Evolutionary conservation across 2,113 vertebrate species (phyloP).

Genomic region (Lasiurus cinereus): DNA sequence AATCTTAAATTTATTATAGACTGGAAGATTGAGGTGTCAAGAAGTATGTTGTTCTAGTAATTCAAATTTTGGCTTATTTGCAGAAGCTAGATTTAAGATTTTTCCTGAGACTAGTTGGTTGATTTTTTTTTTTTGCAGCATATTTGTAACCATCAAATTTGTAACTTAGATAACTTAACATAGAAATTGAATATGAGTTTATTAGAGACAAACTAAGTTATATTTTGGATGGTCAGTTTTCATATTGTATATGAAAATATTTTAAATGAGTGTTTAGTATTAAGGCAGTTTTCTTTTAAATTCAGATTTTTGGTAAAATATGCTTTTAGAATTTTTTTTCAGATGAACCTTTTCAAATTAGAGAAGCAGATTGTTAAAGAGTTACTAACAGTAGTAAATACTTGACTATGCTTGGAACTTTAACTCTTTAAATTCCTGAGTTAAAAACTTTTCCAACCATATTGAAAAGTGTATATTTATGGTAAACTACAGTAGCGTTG

Average conservation of each 20-base stretch:
- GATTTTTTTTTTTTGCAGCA: conserved; percentile 27
- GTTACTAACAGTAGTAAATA: neutral
- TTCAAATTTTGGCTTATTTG: neutral
- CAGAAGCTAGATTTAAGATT: conserved; percentile 1
- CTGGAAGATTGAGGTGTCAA: neutral
- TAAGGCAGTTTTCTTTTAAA: conserved; percentile 29
- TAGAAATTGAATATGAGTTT: conserved; percentile 35
- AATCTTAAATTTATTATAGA: conserved; percentile 17
- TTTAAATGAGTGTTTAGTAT: neutral
- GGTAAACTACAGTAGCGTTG: neutral
- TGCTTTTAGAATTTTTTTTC: neutral
- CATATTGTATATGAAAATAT: conserved; percentile 19
- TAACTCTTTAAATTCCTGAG: neutral
- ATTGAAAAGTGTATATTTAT: neutral
- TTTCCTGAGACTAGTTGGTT: neutral
- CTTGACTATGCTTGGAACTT: neutral
- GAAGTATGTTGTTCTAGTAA: conserved; percentile 30
- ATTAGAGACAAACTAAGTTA: neutral
- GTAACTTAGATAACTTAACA: neutral
- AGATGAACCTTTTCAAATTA: conserved; percentile 34
- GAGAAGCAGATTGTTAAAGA: conserved; percentile 4
- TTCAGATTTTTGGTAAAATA: neutral
- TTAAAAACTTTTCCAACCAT: conserved; percentile 2
- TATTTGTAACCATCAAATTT: neutral
- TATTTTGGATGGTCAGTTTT: conserved; percentile 21